Conservation (phyloP, 2,888 invertebrate genomes). For the Euclidia mi region DNA sequence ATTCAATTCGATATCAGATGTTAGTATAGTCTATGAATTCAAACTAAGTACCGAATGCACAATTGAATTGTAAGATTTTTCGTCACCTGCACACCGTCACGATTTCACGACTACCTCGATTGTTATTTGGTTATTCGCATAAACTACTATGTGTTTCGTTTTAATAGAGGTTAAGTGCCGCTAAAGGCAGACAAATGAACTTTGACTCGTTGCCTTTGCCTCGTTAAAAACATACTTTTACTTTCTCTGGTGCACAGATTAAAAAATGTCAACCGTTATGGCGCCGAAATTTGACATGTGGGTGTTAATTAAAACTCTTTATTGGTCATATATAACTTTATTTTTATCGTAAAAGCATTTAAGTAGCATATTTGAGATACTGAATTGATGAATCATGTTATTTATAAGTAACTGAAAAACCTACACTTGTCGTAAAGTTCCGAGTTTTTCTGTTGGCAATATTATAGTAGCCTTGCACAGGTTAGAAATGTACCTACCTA, state of each 20-base stretch:
- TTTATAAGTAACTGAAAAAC: no score
- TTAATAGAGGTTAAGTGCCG: conserved; percentile 64
- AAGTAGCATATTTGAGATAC: no score
- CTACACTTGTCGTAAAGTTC: no score
- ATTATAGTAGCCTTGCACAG: no score
- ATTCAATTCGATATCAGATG: conserved; percentile 58
- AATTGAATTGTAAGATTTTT: conserved; percentile 71
- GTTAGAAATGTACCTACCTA: no score
- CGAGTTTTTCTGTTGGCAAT: no score
- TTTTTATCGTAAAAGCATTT: no score
- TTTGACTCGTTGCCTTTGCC: conserved; percentile 40
- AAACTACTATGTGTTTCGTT: conserved; percentile 55
- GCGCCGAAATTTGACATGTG: neutral
- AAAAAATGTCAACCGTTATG: neutral
- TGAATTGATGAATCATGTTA: no score
- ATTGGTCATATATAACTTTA: no score
- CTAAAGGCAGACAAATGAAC: conserved; percentile 54
- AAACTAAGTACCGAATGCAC: conserved; percentile 55
- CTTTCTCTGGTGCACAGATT: conserved; percentile 27
- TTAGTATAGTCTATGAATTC: conserved; percentile 50
- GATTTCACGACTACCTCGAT: conserved; percentile 66
- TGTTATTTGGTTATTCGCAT: conserved; percentile 62
- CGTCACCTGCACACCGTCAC: conserved; percentile 70
- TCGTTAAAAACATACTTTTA: conserved; percentile 29
- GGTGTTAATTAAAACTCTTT: no score